These are phyloP conservation scores for Sminthurinus signatus DNA, from an alignment of 1,140 invertebrate genomes.

Conservation along the genomic window DNA sequence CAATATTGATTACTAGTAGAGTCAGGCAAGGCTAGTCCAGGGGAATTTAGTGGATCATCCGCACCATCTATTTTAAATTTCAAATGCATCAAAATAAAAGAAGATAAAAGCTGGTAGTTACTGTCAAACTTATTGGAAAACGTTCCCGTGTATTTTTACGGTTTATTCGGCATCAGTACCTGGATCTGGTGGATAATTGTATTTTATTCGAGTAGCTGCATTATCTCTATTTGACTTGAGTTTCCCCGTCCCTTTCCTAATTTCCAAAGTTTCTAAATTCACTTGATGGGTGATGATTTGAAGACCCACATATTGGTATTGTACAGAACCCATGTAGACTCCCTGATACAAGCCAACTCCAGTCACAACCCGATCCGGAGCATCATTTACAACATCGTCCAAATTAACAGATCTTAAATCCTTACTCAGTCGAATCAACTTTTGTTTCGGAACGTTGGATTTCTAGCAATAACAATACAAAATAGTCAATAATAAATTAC, in stretches of 20 bases:
- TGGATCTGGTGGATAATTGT: constrained; percentile 5
- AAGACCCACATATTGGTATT: constrained; percentile 18
- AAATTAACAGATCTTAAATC: constrained; percentile 22
- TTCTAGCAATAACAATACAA: no score
- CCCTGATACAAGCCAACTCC: constrained; percentile 9
- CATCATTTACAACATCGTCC: constrained; percentile 16
- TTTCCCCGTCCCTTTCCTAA: no score
- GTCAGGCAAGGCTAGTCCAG: constrained; percentile 7
- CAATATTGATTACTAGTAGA: constrained; percentile 17
- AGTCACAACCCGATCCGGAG: constrained; percentile 10
- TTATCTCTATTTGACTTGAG: constrained; percentile 5
- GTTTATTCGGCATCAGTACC: no score
- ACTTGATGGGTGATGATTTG: no score
- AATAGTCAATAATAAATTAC: no score
- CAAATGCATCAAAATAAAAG: no score
- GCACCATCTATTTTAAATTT: constrained; percentile 2
- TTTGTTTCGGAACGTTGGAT: no score
- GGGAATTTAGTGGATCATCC: constrained; percentile 12
- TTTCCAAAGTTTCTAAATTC: no score
- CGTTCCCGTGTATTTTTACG: no score
- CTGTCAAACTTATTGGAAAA: no score
- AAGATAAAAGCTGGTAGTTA: no score
- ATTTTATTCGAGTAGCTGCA: constrained; percentile 1
- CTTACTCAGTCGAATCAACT: constrained; percentile 6
- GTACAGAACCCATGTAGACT: constrained; percentile 3